These are phyloP conservation scores for Hesperia comma DNA, from an alignment of 2,888 invertebrate species.

Conservation along the genomic window DNA sequence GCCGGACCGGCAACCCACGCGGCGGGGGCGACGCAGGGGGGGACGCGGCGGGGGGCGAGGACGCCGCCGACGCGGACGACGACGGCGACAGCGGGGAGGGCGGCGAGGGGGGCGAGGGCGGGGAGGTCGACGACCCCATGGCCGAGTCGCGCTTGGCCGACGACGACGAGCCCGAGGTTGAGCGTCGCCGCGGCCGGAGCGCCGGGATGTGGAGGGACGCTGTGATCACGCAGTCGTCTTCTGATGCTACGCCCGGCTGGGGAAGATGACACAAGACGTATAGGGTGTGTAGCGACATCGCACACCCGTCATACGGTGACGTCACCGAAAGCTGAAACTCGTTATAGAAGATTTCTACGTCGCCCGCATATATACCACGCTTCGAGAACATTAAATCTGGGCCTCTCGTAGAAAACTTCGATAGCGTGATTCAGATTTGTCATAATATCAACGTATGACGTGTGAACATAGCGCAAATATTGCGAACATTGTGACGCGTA, in stretches of 20 bases:
- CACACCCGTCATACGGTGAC: no score
- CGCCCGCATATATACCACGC: no score
- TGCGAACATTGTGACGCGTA: no score
- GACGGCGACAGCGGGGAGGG: slow-evolving; percentile 77
- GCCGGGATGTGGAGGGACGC: slow-evolving; percentile 92
- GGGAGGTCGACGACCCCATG: slow-evolving; percentile 83
- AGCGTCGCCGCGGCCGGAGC: slow-evolving; percentile 78
- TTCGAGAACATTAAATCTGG: no score
- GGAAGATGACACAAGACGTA: neutral
- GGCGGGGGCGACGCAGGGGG: slow-evolving; percentile 66
- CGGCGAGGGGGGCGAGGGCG: slow-evolving; percentile 60
- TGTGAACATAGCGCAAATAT: no score
- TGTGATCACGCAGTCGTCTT: slow-evolving; percentile 88
- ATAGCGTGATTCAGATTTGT: no score
- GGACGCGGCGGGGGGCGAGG: slow-evolving; percentile 49
- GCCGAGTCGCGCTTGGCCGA: slow-evolving; percentile 83
- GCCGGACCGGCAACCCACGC: slow-evolving; percentile 78
- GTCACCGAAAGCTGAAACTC: no score
- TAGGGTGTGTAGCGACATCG: no score
- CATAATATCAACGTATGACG: no score
- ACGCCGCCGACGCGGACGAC: slow-evolving; percentile 61
- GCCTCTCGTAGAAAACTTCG: no score
- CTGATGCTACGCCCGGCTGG: slow-evolving; percentile 84
- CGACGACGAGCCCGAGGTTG: slow-evolving; percentile 65
- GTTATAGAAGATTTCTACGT: no score